Evolutionary conservation across 2,797 vertebrate species (phyloP).

Genomic region (Muraenolepis orangiensis): DNA sequence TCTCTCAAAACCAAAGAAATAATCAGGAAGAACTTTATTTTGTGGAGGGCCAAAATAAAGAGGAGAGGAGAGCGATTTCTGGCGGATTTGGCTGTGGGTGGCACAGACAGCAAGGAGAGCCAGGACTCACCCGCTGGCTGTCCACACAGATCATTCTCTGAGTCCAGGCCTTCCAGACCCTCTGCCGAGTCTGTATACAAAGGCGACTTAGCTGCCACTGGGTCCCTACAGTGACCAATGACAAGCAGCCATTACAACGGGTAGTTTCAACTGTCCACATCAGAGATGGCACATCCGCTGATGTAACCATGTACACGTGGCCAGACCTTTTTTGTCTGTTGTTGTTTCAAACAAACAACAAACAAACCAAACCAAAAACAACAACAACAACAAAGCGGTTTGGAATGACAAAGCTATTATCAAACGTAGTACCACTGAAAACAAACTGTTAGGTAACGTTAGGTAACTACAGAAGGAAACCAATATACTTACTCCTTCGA

Average conservation of each 20-base stretch:
- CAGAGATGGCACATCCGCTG: background rate
- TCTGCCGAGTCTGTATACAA: constrained; percentile 55
- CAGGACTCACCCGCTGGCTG: constrained; percentile 73
- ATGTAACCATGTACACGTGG: constrained; percentile 4
- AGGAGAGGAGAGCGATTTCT: constrained; percentile 11
- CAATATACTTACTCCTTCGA: constrained; percentile 74
- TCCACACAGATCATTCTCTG: constrained; percentile 56
- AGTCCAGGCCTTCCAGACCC: constrained; percentile 50
- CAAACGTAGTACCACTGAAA: background rate
- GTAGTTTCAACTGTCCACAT: background rate
- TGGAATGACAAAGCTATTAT: background rate
- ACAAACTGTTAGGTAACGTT: background rate
- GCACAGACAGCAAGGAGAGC: constrained; percentile 57
- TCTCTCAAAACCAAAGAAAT: background rate
- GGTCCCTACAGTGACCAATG: constrained; percentile 74
- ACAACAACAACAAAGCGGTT: background rate
- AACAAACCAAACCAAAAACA: background rate
- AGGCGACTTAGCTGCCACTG: constrained; percentile 56
- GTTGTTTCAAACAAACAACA: background rate
- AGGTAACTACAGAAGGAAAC: constrained; percentile 17
- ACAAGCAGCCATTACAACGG: constrained; percentile 67
- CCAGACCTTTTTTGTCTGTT: background rate
- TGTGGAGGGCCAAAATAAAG: background rate
- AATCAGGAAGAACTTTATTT: constrained; percentile 7
- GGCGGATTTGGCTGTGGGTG: constrained; percentile 27